phyloP scores from a whole-genome alignment of 2,797 vertebrate genomes.

The Atherinosoma microstoma region DNA sequence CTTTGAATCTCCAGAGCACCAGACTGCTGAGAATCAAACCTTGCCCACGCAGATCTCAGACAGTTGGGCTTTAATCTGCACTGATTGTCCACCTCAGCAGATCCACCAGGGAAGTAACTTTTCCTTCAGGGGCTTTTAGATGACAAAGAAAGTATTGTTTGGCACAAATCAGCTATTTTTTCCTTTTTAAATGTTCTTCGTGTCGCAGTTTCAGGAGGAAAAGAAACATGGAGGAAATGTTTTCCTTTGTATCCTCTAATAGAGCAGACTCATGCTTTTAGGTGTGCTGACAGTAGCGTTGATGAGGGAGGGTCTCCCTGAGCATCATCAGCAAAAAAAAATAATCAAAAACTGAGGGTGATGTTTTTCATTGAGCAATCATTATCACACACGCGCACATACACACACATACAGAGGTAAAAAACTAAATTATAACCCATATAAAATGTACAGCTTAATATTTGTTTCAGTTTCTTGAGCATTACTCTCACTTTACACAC shows the following conservation, averaged over 20 bases:
- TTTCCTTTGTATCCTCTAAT: background rate
- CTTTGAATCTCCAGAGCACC: background rate
- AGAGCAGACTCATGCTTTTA: slow-evolving; percentile 3
- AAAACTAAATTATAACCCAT: slow-evolving; percentile 65
- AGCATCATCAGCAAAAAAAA: slow-evolving; percentile 24
- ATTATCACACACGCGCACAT: slow-evolving; percentile 33
- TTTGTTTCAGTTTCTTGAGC: slow-evolving; percentile 38
- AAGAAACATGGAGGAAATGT: background rate
- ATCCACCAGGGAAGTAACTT: slow-evolving; percentile 11
- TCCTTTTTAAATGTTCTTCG: background rate
- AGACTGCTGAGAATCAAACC: background rate
- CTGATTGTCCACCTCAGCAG: background rate
- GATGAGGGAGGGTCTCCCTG: slow-evolving; percentile 19
- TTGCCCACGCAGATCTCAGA: background rate
- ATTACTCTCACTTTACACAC: slow-evolving; percentile 20
- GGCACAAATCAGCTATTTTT: slow-evolving; percentile 54
- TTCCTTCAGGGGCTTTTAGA: slow-evolving; percentile 16
- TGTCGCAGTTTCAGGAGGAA: background rate
- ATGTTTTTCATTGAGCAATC: slow-evolving; percentile 49
- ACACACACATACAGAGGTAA: slow-evolving; percentile 31
- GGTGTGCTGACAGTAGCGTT: slow-evolving; percentile 18
- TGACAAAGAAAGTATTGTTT: slow-evolving; percentile 45
- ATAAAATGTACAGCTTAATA: slow-evolving; percentile 64
- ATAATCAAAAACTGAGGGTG: slow-evolving; percentile 23
- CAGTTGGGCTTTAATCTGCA: background rate